Evolutionary conservation across 2,797 vertebrate species (phyloP), one percentile per base, ranked within the genome.

Genomic region (Pempheris klunzingeri): DNA sequence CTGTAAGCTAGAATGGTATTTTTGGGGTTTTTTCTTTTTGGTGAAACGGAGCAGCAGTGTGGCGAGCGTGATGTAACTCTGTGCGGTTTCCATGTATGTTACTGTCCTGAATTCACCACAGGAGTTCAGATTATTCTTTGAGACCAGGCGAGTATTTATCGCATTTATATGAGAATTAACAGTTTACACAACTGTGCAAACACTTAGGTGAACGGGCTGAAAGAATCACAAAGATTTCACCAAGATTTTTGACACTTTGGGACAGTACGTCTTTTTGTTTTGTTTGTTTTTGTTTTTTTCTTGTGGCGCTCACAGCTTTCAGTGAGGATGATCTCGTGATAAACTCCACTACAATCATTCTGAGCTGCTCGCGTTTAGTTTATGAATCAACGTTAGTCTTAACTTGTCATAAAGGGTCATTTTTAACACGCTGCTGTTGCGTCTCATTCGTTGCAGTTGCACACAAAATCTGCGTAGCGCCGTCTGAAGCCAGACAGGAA

Each of bases 351-450:
- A 20, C 58, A 53, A 2, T 65, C 49, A 28, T 38, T 43, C 36
- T 38, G 1, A 61, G 34, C 46, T 26, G 13, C 15, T 73, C 22
- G 28, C 12, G 3, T 50, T 34, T 34, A 70, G 44, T 76, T 73
- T 52, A 24, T 66, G 49, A 67, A 60, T 66, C 71, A 32, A 62
- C 62, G 15, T 61, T 8, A 68, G 84, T 90, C 88, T 88, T 86
- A 90, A 81, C 11, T 49, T 32, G n/a, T 41, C 24, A 10, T 44
- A 0, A 26, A 32, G 13, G 22, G 36, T 71, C 18, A 24, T 46
- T 65, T 66, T 61, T 17, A 41, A n/a, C 36, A 44, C 2, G 2
- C 32, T 2, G 2, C 32, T 2, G 24, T 26, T 36, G 41, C 12
- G 22, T 71, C 22, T 65, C 6, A 47, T 17, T 22, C 22, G 41